phyloP scores from a whole-genome alignment of 2,797 vertebrate species.

The Anguilla pacifica region DNA sequence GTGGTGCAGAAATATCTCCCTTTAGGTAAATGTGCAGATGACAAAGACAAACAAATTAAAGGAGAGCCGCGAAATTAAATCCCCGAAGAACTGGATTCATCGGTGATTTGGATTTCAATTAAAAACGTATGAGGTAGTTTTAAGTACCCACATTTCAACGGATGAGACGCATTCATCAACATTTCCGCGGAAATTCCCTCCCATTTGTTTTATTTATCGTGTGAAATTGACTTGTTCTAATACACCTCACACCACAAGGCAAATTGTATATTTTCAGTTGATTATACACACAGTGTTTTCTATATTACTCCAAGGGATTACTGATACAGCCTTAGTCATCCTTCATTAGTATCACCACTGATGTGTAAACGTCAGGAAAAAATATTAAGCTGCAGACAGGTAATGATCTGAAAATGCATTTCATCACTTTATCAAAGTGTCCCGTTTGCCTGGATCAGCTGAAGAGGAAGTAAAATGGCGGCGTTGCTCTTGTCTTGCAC shows the following conservation, averaged over 20 bases:
- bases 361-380: neutral
- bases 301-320: neutral
- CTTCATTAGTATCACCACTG: neutral
- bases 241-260: conserved; percentile 46
- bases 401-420: neutral
- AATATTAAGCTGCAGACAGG: neutral
- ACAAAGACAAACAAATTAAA: conserved; percentile 20
- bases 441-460: neutral
- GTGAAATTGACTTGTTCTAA: conserved; percentile 50
- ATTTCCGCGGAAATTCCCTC: conserved; percentile 77
- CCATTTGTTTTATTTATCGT: conserved; percentile 53
- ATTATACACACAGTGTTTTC: conserved; percentile 37
- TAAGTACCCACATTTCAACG: conserved; percentile 62
- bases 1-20: conserved; percentile 59
- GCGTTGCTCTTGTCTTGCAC: neutral
- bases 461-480: neutral
- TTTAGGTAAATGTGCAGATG: conserved; percentile 1
- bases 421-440: neutral
- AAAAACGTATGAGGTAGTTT: conserved; percentile 64
- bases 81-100: conserved; percentile 71
- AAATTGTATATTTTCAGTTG: conserved; percentile 53
- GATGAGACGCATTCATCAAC: conserved; percentile 69
- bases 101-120: conserved; percentile 71
- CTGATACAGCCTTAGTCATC: neutral
- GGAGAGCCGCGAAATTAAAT: conserved; percentile 58